Evolutionary conservation across 2,888 invertebrate species (phyloP), one percentile per base, ranked within the genome.

Genomic region (Dastarcus helophoroides): DNA sequence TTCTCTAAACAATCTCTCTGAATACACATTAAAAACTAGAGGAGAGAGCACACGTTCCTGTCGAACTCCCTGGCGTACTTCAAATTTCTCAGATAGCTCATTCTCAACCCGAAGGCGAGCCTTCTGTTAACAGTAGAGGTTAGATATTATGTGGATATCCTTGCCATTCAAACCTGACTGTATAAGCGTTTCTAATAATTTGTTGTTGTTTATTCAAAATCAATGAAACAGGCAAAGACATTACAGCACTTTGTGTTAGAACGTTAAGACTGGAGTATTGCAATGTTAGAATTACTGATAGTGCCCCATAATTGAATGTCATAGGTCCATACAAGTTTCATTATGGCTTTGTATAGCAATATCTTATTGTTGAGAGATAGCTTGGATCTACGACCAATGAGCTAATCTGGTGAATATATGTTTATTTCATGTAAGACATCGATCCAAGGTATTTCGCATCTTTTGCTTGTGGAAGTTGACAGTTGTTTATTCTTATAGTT

Each of bases 151-250:
- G 9, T 8, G 14, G 14, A 16, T 15, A 27, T 27, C 9, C 11
- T 17, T 27, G 15, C 16, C 27, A 16, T 27, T 17, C 10, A 27
- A 10, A n/a, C 27, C 27, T 15, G 27, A 27, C 16, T 16, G 15
- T 14, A 14, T 14, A 14, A 27, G 27, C 15, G 13, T 25, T 25
- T 10, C 12, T 3, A 25, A 4, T 10, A 25, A 14, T 25, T 25
- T 25, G n/a, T n/a, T 25, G 13, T 25, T 11, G 22, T 9, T 21
- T 28, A 10, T 17, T 21, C 6, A n/a, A 22, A 29, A 11, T 29
- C 29, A 3, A 19, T 29, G 22, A 29, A 29, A 11, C 29, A 29
- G 13, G 17, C 13, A 22, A 22, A 29, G 12, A 29, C 29, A 21
- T 29, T 10, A 12, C 12, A 19, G 22, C 16, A 15, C 27, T 14